phyloP scores from a whole-genome alignment of 2,113 vertebrate species.

The Saccopteryx leptura region DNA sequence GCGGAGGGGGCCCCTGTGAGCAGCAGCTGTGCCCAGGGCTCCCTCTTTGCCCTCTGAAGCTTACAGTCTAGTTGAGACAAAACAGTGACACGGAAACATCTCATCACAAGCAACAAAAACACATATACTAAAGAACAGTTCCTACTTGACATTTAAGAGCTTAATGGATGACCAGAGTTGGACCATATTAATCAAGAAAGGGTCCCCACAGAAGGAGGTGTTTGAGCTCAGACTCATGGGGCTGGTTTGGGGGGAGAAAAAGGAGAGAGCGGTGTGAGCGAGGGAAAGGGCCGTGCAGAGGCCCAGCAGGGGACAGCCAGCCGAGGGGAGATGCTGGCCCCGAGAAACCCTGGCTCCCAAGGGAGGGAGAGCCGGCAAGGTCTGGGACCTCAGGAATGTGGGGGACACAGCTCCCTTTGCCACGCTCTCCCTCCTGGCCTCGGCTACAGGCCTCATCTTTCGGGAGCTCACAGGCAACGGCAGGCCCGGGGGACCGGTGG shows the following conservation, averaged over 20 bases:
- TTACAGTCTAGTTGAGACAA: neutral
- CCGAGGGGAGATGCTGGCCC: neutral
- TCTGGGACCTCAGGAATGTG: neutral
- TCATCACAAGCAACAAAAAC: constrained; percentile 52
- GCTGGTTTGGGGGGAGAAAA: neutral
- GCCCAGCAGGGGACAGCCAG: neutral
- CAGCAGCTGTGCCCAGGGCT: neutral
- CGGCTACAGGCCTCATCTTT: neutral
- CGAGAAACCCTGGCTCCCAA: neutral
- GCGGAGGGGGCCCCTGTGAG: neutral
- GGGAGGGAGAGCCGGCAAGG: neutral
- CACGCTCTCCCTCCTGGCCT: neutral
- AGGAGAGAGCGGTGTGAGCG: neutral
- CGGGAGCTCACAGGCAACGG: neutral
- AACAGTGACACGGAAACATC: constrained; percentile 33
- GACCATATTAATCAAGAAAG: neutral
- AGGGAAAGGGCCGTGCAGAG: neutral
- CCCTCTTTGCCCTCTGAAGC: neutral
- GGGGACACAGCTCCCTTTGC: neutral
- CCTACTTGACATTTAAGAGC: constrained; percentile 9
- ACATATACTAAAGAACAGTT: neutral
- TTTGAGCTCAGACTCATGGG: neutral
- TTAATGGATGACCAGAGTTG: neutral
- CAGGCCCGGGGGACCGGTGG: neutral
- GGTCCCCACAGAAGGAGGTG: neutral